A percentile compares a stretch with the other conserved stretches of the same genome.
These are phyloP conservation scores for Marmota monax DNA, from an alignment of 2,113 vertebrate genomes.

Conservation along the genomic window DNA sequence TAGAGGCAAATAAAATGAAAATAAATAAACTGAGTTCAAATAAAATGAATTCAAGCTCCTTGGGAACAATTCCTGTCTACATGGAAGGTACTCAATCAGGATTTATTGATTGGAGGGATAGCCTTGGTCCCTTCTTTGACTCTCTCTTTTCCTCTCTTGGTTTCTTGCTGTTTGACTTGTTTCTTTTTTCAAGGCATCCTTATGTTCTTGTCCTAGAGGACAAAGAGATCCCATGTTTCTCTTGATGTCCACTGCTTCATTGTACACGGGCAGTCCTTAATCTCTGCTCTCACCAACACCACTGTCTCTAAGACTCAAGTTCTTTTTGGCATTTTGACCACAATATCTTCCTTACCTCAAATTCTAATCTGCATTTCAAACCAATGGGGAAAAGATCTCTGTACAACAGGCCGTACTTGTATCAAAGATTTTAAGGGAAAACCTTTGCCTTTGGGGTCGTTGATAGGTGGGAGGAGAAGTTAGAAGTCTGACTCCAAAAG, in stretches of 20 bases:
- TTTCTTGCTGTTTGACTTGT: background rate
- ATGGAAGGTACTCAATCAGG: background rate
- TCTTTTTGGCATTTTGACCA: background rate
- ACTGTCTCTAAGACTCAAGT: background rate
- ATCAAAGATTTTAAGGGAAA: background rate
- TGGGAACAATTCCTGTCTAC: background rate
- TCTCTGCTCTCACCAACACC: background rate
- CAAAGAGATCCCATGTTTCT: background rate
- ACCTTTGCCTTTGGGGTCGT: background rate
- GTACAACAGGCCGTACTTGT: fast-evolving
- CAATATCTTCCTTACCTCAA: background rate
- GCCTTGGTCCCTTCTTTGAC: background rate
- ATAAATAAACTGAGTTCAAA: background rate
- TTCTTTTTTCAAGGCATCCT: background rate
- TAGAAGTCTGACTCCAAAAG: background rate
- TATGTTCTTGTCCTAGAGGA: background rate
- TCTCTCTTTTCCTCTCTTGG: background rate
- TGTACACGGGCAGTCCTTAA: background rate
- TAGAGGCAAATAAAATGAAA: background rate
- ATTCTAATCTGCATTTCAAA: background rate
- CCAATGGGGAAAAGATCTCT: background rate
- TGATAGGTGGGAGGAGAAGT: background rate
- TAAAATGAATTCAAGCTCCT: background rate
- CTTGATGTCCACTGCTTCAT: background rate
- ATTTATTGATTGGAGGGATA: background rate